Evolutionary conservation across 92 coral and sea anemone species (phyloP).

Genomic region (Epizoanthus illoricatus): DNA sequence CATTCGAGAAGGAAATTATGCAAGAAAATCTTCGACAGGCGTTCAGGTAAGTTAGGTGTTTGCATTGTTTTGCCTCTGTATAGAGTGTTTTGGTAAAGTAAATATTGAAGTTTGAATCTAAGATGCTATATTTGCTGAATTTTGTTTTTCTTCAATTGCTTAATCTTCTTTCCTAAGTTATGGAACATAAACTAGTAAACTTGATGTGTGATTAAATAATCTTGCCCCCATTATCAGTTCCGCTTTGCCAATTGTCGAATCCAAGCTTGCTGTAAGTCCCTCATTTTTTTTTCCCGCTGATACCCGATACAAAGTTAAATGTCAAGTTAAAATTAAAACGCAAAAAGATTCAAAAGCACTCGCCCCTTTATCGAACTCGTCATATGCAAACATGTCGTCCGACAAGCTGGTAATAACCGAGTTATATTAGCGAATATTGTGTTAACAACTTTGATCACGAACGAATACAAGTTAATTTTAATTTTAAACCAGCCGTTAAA

Average conservation of each 20-base stretch:
- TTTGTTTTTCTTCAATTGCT: neutral
- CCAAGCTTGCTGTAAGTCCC: too few species aligned
- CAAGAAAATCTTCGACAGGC: slow-evolving; percentile 76
- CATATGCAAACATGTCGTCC: too few species aligned
- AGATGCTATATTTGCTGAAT: too few species aligned
- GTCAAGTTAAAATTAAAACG: too few species aligned
- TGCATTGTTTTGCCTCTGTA: neutral
- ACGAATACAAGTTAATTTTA: neutral
- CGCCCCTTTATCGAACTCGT: too few species aligned
- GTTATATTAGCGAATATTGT: neutral
- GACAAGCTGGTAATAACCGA: neutral
- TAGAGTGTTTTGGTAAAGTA: neutral
- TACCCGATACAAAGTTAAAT: too few species aligned
- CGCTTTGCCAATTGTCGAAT: too few species aligned
- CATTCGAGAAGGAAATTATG: slow-evolving; percentile 42
- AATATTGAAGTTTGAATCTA: neutral
- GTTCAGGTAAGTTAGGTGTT: slow-evolving; percentile 61
- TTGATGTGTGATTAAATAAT: too few species aligned
- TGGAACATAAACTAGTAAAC: too few species aligned
- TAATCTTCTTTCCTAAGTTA: neutral
- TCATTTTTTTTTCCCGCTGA: too few species aligned
- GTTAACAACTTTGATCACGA: neutral
- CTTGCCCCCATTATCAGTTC: too few species aligned
- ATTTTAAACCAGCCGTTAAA: neutral
- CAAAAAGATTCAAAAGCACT: too few species aligned